Evolutionary conservation across 1,140 invertebrate genomes (phyloP).

Genomic region (Nasonia longicornis): DNA sequence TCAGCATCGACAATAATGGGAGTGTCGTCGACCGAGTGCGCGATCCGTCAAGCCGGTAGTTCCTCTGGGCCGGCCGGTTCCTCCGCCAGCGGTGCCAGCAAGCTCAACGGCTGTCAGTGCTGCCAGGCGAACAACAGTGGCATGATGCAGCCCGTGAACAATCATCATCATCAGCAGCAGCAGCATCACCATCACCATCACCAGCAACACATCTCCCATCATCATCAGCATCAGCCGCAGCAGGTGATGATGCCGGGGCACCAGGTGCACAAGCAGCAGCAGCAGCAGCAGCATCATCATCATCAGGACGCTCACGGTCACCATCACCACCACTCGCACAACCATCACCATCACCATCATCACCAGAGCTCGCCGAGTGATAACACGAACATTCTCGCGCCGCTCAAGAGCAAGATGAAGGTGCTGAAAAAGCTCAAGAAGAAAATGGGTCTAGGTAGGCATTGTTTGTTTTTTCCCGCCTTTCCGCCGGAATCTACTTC

Average conservation of each 20-base stretch:
- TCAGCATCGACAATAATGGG: slow-evolving; percentile 65
- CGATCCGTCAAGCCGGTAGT: slow-evolving; percentile 57
- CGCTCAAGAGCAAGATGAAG: slow-evolving; percentile 71
- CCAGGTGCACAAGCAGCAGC: not conserved
- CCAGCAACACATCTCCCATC: not conserved
- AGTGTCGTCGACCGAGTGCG: slow-evolving; percentile 65
- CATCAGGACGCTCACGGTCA: not conserved
- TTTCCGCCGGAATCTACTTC: not conserved
- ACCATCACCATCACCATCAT: slow-evolving; percentile 50
- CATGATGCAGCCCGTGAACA: not conserved
- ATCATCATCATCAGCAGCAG: slow-evolving; percentile 48
- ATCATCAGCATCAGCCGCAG: not conserved
- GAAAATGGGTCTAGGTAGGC: slow-evolving; percentile 71
- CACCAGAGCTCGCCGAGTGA: slow-evolving; percentile 50
- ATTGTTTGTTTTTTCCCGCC: slow-evolving; percentile 8
- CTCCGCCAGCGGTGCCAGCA: slow-evolving; percentile 50
- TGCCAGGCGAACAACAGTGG: slow-evolving; percentile 50
- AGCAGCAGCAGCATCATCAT: not conserved
- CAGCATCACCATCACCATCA: slow-evolving; percentile 41
- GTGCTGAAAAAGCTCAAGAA: slow-evolving; percentile 72
- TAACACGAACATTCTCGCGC: slow-evolving; percentile 66
- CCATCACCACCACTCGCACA: slow-evolving; percentile 37
- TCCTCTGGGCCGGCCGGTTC: slow-evolving; percentile 2
- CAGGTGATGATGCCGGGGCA: not conserved
- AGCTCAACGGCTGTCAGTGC: slow-evolving; percentile 65